Conservation (phyloP, 2,113 vertebrate genomes). For the Athene cunicularia region DNA sequence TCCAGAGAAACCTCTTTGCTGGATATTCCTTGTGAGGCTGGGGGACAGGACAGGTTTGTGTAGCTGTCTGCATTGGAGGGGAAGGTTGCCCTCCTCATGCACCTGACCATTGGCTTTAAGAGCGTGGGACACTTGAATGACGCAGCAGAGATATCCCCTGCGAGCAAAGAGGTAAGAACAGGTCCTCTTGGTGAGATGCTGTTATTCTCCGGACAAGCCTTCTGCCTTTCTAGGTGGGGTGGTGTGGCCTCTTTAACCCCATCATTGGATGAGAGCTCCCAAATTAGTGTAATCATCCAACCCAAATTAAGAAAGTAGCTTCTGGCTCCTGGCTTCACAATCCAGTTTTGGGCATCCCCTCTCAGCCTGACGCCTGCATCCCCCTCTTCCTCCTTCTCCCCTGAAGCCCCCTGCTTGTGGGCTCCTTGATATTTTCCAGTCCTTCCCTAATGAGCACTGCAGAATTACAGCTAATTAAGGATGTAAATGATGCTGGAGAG, state of each 20-base stretch:
- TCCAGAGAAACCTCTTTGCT: background rate
- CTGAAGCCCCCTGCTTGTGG: slow-evolving; percentile 59
- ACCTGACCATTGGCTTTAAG: background rate
- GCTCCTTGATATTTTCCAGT: slow-evolving; percentile 76
- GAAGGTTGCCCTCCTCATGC: background rate
- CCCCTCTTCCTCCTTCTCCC: background rate
- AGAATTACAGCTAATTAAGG: slow-evolving; percentile 90
- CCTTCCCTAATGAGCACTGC: slow-evolving; percentile 83
- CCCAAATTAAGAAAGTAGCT: background rate
- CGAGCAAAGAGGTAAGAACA: background rate
- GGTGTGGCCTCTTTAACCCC: background rate
- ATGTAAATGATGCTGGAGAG: slow-evolving; percentile 88
- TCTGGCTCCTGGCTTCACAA: background rate
- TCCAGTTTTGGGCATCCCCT: background rate
- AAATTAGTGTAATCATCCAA: background rate
- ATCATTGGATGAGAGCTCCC: background rate
- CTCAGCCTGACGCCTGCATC: background rate
- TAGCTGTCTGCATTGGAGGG: background rate
- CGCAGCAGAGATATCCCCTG: background rate
- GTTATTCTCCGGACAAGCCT: background rate
- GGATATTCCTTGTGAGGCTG: background rate
- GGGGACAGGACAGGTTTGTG: background rate
- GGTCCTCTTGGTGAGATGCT: background rate
- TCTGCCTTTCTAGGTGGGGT: background rate
- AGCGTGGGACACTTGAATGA: background rate